phyloP scores from a whole-genome alignment of 2,113 vertebrate species.

The Electrona antarctica region DNA sequence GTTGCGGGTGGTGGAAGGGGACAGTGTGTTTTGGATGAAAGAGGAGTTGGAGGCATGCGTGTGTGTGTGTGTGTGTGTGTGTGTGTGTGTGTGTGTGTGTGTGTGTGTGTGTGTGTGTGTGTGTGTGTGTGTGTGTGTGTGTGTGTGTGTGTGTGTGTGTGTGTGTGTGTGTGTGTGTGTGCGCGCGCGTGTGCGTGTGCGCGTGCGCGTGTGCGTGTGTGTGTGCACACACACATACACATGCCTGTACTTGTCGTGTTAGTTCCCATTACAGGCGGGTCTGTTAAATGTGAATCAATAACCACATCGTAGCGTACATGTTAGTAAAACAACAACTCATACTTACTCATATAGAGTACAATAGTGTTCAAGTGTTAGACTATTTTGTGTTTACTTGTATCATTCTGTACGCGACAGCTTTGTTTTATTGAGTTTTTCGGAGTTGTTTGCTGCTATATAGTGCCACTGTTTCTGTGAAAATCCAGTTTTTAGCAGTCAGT shows the following conservation, averaged over 20 bases:
- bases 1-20: background rate
- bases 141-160: background rate
- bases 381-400: no score
- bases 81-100: no score
- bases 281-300: background rate
- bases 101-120: background rate
- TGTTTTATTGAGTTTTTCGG: no score
- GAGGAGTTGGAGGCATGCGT: background rate
- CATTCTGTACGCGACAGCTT: no score
- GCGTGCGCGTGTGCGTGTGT: no score
- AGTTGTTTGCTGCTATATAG: no score
- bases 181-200: no score
- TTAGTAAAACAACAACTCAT: constrained; percentile 34
- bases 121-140: background rate
- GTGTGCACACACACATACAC: background rate
- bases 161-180: no score
- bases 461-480: no score
- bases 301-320: constrained; percentile 30
- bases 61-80: background rate
- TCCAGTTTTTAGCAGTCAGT: no score
- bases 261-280: background rate
- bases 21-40: constrained; percentile 9
- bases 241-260: background rate
- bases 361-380: no score
- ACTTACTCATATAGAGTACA: no score